These are phyloP conservation scores for Calyptommatus sinebrachiatus DNA, from an alignment of 2,113 vertebrate genomes.

Conservation along the genomic window DNA sequence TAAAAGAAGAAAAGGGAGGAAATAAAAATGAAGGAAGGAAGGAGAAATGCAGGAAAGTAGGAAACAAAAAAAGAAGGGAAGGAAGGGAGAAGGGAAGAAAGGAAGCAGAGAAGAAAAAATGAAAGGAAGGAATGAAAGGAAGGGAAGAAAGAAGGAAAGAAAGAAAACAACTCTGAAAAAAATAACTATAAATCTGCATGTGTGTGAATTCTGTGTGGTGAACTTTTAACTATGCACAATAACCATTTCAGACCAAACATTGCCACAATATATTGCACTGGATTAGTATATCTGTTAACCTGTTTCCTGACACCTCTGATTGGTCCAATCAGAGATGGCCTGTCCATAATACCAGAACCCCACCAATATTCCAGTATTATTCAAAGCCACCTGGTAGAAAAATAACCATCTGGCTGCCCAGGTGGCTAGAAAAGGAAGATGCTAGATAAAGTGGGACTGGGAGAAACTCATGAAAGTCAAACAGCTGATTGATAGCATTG, in stretches of 20 bases:
- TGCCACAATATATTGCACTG: neutral
- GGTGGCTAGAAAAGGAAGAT: constrained; percentile 55
- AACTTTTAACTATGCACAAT: neutral
- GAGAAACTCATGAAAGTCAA: constrained; percentile 27
- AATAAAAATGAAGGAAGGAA: too few species aligned
- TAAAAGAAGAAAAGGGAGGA: too few species aligned
- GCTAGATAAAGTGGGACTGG: constrained; percentile 3
- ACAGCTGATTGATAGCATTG: constrained; percentile 46
- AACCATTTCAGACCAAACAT: too few species aligned
- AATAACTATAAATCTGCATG: too few species aligned
- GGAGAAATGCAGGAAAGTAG: too few species aligned
- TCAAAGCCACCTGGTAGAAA: constrained; percentile 73
- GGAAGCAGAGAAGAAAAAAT: too few species aligned
- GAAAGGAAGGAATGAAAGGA: too few species aligned
- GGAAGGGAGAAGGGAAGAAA: too few species aligned
- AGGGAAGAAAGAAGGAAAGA: too few species aligned
- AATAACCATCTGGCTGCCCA: constrained; percentile 55
- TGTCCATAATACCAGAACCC: constrained; percentile 62
- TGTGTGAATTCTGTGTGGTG: too few species aligned
- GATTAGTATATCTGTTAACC: constrained; percentile 56
- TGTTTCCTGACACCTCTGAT: constrained; percentile 75
- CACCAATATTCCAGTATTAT: constrained; percentile 70
- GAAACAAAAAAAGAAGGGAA: too few species aligned
- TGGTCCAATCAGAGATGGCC: constrained; percentile 68
- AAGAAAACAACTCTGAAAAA: neutral